Conservation (phyloP, 2,888 invertebrate genomes). For the Andrena praecox region DNA sequence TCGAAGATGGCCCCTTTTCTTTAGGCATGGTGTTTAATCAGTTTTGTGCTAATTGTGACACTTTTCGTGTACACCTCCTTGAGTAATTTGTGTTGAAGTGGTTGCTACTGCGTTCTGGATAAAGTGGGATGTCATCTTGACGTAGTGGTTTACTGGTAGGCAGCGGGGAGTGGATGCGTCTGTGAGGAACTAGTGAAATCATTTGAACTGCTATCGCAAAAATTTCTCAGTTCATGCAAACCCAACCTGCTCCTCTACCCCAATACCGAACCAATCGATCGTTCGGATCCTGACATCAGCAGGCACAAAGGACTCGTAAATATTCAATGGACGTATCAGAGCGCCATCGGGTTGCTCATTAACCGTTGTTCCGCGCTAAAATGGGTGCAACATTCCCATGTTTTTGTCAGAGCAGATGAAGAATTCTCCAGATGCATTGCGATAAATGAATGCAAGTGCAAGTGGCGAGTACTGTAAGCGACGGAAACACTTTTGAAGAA, state of each 20-base stretch:
- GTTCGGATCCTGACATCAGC: background rate
- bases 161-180: no score
- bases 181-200: background rate
- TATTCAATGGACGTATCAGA: background rate
- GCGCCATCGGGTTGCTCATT: constrained; percentile 19
- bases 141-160: no score
- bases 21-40: background rate
- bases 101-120: no score
- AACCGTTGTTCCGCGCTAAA: constrained; percentile 8
- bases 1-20: background rate
- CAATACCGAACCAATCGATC: background rate
- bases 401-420: background rate
- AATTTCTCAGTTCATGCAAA: no score
- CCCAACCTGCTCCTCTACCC: no score
- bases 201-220: background rate
- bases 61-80: no score
- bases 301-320: background rate
- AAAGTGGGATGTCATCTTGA: no score
- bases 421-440: constrained; percentile 15
- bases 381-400: background rate
- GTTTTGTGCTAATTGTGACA: no score
- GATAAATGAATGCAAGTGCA: constrained; percentile 38
- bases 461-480: constrained; percentile 8
- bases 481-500: constrained; percentile 45
- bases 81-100: no score